These are phyloP conservation scores for Biston betularia DNA, from an alignment of 2,888 invertebrate species.

Conservation along the genomic window DNA sequence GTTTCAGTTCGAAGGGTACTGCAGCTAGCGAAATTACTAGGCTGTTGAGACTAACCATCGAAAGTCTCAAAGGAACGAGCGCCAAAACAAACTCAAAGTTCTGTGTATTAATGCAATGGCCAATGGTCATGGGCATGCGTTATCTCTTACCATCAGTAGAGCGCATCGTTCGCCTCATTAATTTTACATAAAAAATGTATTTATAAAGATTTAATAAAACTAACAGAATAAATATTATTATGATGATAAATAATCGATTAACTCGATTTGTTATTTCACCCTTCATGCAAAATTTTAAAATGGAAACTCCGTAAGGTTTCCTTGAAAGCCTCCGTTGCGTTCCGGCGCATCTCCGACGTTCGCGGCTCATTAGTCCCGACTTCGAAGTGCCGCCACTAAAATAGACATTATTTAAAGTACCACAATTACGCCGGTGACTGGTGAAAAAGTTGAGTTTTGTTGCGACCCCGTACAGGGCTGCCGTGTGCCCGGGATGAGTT, in stretches of 20 bases:
- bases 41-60: too few species aligned
- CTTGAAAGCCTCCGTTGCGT: conserved; percentile 49
- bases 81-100: too few species aligned
- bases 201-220: too few species aligned
- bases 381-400: conserved; percentile 64
- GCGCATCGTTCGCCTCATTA: too few species aligned
- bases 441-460: conserved; percentile 63
- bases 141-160: too few species aligned
- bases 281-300: neutral
- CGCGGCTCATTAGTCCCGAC: conserved; percentile 79
- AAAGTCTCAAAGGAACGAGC: too few species aligned
- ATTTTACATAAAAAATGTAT: too few species aligned
- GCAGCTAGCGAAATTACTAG: too few species aligned
- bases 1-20: too few species aligned
- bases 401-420: conserved; percentile 85
- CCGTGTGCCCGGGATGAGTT: conserved; percentile 19
- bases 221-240: too few species aligned
- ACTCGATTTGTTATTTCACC: neutral
- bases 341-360: conserved; percentile 70
- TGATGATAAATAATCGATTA: neutral
- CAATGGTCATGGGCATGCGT: too few species aligned
- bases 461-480: conserved; percentile 40
- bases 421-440: conserved; percentile 79
- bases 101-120: too few species aligned
- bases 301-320: neutral